Percentiles rank a stretch among this genome's conserved stretches.
phyloP scores from a whole-genome alignment of 2,113 vertebrate genomes.

The Serinus canaria region DNA sequence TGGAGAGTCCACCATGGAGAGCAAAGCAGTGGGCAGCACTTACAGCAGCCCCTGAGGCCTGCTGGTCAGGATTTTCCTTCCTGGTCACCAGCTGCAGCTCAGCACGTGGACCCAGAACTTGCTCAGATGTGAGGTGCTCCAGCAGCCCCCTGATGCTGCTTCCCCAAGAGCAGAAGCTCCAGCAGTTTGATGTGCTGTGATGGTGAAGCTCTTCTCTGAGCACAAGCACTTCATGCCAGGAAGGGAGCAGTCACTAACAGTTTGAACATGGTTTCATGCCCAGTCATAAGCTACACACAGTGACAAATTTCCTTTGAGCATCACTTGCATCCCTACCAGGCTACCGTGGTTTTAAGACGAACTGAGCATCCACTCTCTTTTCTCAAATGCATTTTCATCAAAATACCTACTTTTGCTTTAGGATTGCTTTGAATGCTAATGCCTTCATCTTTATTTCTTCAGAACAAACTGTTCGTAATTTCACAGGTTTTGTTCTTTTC shows the following conservation, averaged over 20 bases:
- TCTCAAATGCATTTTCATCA: neutral
- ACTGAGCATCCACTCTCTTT: neutral
- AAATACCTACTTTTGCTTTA: neutral
- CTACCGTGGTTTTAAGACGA: neutral
- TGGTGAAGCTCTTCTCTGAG: neutral
- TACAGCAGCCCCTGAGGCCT: neutral
- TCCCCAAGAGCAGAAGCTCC: neutral
- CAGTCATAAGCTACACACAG: neutral
- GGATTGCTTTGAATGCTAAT: neutral
- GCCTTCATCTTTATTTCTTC: neutral
- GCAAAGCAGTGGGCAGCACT: neutral
- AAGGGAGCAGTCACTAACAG: neutral
- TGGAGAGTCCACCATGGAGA: neutral
- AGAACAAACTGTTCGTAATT: neutral
- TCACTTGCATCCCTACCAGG: neutral
- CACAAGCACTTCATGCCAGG: neutral
- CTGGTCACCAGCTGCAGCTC: neutral
- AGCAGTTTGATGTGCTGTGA: neutral
- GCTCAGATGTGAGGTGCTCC: neutral
- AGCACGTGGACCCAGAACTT: neutral
- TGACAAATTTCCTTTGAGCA: neutral
- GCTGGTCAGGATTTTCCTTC: neutral
- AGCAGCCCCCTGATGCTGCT: fast-evolving
- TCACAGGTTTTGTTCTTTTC: constrained; percentile 13
- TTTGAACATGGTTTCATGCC: fast-evolving